Base-by-base conservation (phyloP, 2,888 invertebrate species). In the Drosophila phalerata region DNA sequence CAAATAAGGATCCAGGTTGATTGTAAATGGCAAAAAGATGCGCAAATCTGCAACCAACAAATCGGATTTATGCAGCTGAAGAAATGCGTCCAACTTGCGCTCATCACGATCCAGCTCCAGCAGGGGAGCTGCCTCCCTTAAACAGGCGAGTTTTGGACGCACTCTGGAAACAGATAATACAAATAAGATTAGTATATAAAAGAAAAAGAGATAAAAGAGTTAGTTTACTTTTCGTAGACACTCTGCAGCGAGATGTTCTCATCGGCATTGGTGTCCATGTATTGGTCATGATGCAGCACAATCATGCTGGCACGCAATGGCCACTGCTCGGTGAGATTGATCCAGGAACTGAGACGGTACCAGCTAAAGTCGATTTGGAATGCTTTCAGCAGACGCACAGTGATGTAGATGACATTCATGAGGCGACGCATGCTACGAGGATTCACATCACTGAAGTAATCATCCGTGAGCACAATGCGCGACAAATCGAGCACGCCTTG, bases 351-450 rank as follows among this genome's bases (percentile, higher is more conserved):
- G 84, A 99, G 94, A 85, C 98, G 97, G 93, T 98, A 98, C 99
- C 99, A 99, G 93, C 98, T 98, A 93, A 99, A 99, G 92, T 99
- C 99, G 83, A 99, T 97, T 94, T 98, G 98, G 94, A 99, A 99
- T 90, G 99, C 98, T 94, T 99, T 97, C 81, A 99, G 94, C 78
- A 99, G 94, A 61, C 99, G 97, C 74, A 98, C 98, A 69, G 98
- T 98, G 58, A 99, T 96, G 89, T 98, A 98, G 61, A 99, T 96
- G 66, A 99, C 98, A 93, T 99, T 99, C 97, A 99, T 98, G 25
- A 99, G 94, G 58, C 99, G 94, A 71, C 98, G 94, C 98, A 99
- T 98, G 88, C 98, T 98, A 49, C 98, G 94, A 0, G 99, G 99
- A 93, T 99, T 99, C 74, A 99, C 98, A 92, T 99, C 99, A 88